Base-by-base conservation (phyloP, 2,888 invertebrate genomes). In the Stramonita haemastoma region DNA sequence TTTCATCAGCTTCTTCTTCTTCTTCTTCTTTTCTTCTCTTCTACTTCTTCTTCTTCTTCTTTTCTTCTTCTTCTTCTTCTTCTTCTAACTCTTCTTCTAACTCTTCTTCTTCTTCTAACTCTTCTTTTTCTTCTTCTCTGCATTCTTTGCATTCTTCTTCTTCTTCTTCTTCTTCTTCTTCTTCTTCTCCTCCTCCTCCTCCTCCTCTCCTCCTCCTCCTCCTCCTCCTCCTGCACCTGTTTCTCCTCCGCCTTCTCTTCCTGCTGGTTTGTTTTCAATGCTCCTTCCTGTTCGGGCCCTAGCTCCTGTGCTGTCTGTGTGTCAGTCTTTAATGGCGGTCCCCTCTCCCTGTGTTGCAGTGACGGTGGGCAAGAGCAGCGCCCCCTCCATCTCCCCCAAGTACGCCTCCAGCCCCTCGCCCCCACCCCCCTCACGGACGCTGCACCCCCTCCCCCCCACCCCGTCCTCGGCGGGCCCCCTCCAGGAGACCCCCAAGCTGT, bases 401-500 rank as follows among this genome's bases (percentile, higher is more conserved):
- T 34, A 79, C 56, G 57, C 46, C 79, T 60, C 26, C 57, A 79
- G 36, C 56, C 88, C 88, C 1, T 85, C 73, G 8, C 87, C 89
- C 0, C 85, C 87, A 34, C 73, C 73, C 6, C 83, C 83, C 19
- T 57, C 86, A 29, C 29, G 57, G n/a, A 60, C 87, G 57, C 87
- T 56, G 32, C 87, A 22, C 17, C 36, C 15, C 15, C 17, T 32
- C 60, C 8, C 66, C 79, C 32, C n/a, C 26, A 6, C 84, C 86
- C 22, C 79, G 19, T 73, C 32, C 11, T 87, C 15, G 36, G 34
- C 86, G 32, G 22, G 22, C 32, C n/a, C 87, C 32, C 81, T 83
- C 8, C 46, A n/a, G 81, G n/a, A 34, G 73, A 56, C 92, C 36
- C 92, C 92, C 87, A 92, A 92, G 66, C 90, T 92, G 86, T 91